Percentiles rank a stretch among this genome's conserved stretches.
Evolutionary conservation across 2,888 invertebrate species (phyloP).

Genomic region (Meta bourneti): DNA sequence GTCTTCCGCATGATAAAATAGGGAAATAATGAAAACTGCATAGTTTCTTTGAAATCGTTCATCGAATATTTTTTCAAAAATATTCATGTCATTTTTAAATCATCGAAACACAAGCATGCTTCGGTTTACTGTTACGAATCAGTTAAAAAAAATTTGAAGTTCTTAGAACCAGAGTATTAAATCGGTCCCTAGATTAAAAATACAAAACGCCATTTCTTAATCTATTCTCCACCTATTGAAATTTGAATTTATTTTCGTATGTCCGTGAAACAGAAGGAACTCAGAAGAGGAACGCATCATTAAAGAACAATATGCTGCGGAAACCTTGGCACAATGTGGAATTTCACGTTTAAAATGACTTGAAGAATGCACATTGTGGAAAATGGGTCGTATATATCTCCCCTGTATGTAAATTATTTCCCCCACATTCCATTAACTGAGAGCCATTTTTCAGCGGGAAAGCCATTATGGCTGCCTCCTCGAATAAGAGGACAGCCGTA

Average conservation of each 20-base stretch:
- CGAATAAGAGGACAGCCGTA: neutral
- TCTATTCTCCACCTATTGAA: too few relatives aligned
- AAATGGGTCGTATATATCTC: neutral
- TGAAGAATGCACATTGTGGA: conserved; percentile 10
- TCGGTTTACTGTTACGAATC: too few relatives aligned
- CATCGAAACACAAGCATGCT: too few relatives aligned
- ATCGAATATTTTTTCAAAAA: too few relatives aligned
- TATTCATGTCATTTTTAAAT: too few relatives aligned
- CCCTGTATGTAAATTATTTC: conserved; percentile 3
- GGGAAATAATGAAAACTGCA: too few relatives aligned
- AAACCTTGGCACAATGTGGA: neutral
- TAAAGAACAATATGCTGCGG: neutral
- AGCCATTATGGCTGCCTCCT: neutral
- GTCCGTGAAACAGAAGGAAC: neutral
- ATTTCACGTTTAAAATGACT: conserved; percentile 11
- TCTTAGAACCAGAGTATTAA: too few relatives aligned
- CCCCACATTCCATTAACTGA: conserved; percentile 22
- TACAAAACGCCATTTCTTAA: too few relatives aligned
- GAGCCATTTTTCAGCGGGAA: conserved; percentile 10
- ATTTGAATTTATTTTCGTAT: neutral
- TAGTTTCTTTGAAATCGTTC: too few relatives aligned
- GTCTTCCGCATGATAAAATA: too few relatives aligned
- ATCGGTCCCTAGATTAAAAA: too few relatives aligned
- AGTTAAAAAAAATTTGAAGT: too few relatives aligned
- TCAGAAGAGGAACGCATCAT: neutral